Evolutionary conservation across 1,140 invertebrate genomes (phyloP).

Genomic region (Brachionus plicatilis): DNA sequence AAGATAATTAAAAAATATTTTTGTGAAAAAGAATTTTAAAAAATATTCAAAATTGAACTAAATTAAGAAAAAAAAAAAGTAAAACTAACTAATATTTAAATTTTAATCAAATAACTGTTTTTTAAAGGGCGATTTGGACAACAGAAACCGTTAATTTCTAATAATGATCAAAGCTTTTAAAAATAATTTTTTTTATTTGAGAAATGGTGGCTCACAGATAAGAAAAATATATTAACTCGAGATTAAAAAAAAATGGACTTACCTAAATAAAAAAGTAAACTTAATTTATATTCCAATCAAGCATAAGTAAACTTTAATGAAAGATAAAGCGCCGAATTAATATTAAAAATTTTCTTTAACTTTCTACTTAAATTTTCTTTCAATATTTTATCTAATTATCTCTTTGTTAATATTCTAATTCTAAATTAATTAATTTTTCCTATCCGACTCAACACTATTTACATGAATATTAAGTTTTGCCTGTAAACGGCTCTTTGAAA

Average conservation of each 20-base stretch:
- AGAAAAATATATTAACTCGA: neutral
- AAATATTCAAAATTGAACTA: too few relatives aligned
- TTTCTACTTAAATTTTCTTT: neutral
- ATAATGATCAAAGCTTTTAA: neutral
- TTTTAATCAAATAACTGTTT: too few relatives aligned
- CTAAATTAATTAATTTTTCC: neutral
- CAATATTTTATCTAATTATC: conserved; percentile 17
- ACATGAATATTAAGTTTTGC: neutral
- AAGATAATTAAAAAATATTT: too few relatives aligned
- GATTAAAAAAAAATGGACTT: neutral
- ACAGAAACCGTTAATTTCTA: neutral
- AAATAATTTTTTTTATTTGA: neutral
- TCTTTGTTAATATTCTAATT: conserved; percentile 32
- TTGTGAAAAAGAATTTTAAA: too few relatives aligned
- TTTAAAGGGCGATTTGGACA: too few relatives aligned
- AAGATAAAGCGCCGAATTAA: neutral
- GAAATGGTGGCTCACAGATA: neutral
- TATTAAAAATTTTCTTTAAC: neutral
- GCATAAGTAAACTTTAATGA: conserved; percentile 8
- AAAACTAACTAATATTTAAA: too few relatives aligned
- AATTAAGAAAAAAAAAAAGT: too few relatives aligned
- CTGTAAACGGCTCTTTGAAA: neutral
- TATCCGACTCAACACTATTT: neutral
- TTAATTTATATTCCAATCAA: conserved; percentile 13
- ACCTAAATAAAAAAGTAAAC: neutral